Evolutionary conservation across 2,888 invertebrate species (phyloP), one percentile per base, ranked within the genome.

Genomic region (Arge pagana): DNA sequence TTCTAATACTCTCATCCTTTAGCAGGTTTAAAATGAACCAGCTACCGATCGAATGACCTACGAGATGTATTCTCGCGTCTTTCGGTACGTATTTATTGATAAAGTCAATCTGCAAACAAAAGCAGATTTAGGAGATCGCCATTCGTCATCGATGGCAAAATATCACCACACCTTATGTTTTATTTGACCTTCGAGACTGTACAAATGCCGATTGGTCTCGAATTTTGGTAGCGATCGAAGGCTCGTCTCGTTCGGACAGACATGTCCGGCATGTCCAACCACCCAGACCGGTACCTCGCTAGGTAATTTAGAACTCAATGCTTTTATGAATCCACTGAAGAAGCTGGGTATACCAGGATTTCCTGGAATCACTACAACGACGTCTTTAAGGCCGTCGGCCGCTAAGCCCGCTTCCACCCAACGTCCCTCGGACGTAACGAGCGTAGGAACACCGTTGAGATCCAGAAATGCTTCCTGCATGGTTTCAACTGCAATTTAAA

Each of bases 11-110:
- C 4, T 82, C 78, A 57, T 85, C 77, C 59, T 87, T 82, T 21
- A 91, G 68, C 41, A 93, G 71, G 68, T 93, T 87, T 51, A 93
- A 70, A 56, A 86, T 82, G 67, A 94, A 85, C 84, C 93, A 93
- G 48, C 88, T 83, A 3, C 96, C 96, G 67, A 96, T 91, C 0
- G 96, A 96, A 80, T 96, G 96, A 2, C 92, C 94, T 61, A 96
- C 82, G 30, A 96, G 77, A 74, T 93, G 88, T 31, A 96, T 73
- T 70, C 82, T 86, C n/a, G 87, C 84, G 66, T 85, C 80, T 57
- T 80, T 75, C 49, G 92, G 89, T 57, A 94, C 80, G 69, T 85
- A 85, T 60, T 85, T 83, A 61, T 84, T 80, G 51, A 96, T 85
- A 68, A 96, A 89, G 51, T 84, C 82, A 39, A 79, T 68, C 78